These are phyloP conservation scores for Lucifuga dentata DNA, from an alignment of 2,113 vertebrate species.

Conservation along the genomic window DNA sequence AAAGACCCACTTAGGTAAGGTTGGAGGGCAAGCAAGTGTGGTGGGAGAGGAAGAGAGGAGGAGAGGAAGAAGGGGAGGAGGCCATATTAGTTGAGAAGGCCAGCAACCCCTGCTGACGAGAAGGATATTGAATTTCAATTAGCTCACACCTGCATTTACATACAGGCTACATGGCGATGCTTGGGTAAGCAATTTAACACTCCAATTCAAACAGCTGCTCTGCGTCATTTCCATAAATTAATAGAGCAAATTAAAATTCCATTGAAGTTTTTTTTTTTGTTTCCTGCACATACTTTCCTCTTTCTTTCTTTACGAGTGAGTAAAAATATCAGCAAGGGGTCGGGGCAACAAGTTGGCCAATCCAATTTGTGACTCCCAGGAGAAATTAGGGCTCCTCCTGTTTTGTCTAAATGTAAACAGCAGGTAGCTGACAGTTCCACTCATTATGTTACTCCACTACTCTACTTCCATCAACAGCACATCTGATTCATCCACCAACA, in stretches of 20 bases:
- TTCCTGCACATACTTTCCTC: slow-evolving; percentile 25
- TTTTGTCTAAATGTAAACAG: slow-evolving; percentile 71
- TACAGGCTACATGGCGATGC: slow-evolving; percentile 76
- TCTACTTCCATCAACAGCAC: slow-evolving; percentile 47
- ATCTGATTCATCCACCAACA: slow-evolving; percentile 54
- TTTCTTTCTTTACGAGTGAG: slow-evolving; percentile 46
- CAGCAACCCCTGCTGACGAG: slow-evolving; percentile 67
- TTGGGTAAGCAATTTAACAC: slow-evolving; percentile 78
- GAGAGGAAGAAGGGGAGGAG: slow-evolving; percentile 30
- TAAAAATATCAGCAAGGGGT: slow-evolving; percentile 62
- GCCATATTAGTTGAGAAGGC: slow-evolving; percentile 56
- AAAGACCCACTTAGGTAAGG: slow-evolving; percentile 80
- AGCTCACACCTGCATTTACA: slow-evolving; percentile 78
- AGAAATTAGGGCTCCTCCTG: slow-evolving; percentile 68
- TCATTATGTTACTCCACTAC: slow-evolving; percentile 32
- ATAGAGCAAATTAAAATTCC: slow-evolving; percentile 76
- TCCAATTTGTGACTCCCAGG: slow-evolving; percentile 68
- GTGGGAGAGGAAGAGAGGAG: slow-evolving; percentile 40
- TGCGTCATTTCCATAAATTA: slow-evolving; percentile 78
- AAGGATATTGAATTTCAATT: slow-evolving; percentile 83
- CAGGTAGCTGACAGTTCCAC: slow-evolving; percentile 67
- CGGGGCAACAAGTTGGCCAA: slow-evolving; percentile 63
- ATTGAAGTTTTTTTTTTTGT: slow-evolving; percentile 61
- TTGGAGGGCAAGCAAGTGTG: slow-evolving; percentile 64
- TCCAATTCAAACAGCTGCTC: slow-evolving; percentile 77